These are phyloP conservation scores for Theonella swinhoei DNA, from an alignment of 37 sponge, comb jelly and placozoan species.

Conservation along the genomic window DNA sequence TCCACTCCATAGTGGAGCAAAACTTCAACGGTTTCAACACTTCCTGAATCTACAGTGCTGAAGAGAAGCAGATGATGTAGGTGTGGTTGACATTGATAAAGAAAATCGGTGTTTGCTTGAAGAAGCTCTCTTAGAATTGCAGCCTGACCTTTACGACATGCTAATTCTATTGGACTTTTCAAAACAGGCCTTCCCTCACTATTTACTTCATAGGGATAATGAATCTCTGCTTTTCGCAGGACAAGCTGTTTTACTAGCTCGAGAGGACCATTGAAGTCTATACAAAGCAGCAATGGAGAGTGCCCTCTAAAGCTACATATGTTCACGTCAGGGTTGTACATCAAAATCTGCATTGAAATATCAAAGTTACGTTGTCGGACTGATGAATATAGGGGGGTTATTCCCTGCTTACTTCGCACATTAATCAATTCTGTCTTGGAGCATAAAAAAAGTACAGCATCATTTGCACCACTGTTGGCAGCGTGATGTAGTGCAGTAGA, in stretches of 20 bases:
- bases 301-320: not conserved
- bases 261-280: not conserved
- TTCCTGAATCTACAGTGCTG: not conserved
- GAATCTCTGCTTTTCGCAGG: not conserved
- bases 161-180: not conserved
- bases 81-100: not conserved
- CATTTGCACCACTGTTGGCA: not conserved
- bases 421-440: not conserved
- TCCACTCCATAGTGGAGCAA: not conserved
- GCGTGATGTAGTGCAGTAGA: not conserved
- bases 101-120: not conserved
- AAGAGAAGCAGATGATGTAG: not conserved
- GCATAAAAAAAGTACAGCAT: not conserved
- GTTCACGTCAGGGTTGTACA: not conserved
- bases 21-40: not conserved
- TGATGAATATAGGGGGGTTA: not conserved
- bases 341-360: not conserved
- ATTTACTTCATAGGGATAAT: not conserved
- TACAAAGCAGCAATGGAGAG: not conserved
- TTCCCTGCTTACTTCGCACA: not conserved
- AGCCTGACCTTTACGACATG: not conserved
- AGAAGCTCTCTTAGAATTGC: not conserved
- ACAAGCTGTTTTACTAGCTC: not conserved
- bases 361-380: not conserved
- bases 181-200: not conserved